These are phyloP conservation scores for Eupeodes corollae DNA, from an alignment of 1,140 invertebrate genomes.

Conservation along the genomic window DNA sequence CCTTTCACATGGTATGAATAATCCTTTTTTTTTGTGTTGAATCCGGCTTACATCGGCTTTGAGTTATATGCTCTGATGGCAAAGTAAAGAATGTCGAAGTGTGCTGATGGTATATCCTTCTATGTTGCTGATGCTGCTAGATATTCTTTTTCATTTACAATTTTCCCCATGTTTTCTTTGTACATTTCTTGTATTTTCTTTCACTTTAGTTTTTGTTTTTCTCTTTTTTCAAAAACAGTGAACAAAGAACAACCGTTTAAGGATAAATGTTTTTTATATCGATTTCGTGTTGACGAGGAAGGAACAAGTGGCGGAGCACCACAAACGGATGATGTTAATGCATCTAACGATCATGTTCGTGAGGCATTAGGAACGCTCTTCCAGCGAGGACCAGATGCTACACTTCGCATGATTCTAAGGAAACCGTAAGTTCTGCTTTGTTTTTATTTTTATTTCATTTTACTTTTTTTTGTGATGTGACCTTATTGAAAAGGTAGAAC, in stretches of 20 bases:
- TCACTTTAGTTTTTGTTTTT: constrained; percentile 5
- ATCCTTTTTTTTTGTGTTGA: neutral
- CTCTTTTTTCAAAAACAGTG: constrained; percentile 38
- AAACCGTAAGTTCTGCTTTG: constrained; percentile 54
- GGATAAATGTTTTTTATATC: constrained; percentile 74
- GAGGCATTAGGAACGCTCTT: constrained; percentile 54
- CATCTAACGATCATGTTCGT: constrained; percentile 56
- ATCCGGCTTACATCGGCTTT: no score
- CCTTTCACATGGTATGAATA: constrained; percentile 58
- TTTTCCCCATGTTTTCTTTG: neutral
- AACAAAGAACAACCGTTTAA: constrained; percentile 70
- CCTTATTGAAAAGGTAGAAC: no score
- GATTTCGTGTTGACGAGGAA: constrained; percentile 64
- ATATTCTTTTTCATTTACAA: neutral
- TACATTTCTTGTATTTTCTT: constrained; percentile 9
- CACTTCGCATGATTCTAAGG: constrained; percentile 66
- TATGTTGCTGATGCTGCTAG: no score
- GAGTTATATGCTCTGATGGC: no score
- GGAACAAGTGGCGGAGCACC: constrained; percentile 39
- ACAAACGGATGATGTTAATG: constrained; percentile 44
- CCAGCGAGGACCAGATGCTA: constrained; percentile 62
- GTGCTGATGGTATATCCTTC: no score
- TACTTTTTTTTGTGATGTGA: no score
- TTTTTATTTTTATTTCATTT: neutral
- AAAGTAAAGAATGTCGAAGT: no score